These are phyloP conservation scores for Ctenopoma multispine DNA, from an alignment of 2,797 vertebrate genomes.

Conservation along the genomic window DNA sequence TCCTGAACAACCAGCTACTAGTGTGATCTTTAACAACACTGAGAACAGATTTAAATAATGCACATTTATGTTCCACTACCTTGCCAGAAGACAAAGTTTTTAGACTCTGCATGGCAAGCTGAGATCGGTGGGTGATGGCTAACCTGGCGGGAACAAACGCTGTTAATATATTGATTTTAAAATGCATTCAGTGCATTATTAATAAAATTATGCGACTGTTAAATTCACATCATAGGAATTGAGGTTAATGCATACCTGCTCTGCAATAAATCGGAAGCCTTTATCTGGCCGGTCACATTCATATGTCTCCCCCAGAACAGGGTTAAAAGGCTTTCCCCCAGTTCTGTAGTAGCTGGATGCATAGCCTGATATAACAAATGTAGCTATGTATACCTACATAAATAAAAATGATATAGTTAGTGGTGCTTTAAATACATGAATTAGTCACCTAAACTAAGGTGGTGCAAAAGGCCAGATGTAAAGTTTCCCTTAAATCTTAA, in stretches of 20 bases:
- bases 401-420: slow-evolving; percentile 4
- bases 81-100: slow-evolving; percentile 97
- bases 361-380: slow-evolving; percentile 94
- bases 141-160: slow-evolving; percentile 85
- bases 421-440: slow-evolving; percentile 9
- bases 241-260: slow-evolving; percentile 76
- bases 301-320: slow-evolving; percentile 95
- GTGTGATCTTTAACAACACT: neutral
- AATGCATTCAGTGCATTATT: neutral
- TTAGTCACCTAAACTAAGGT: neutral
- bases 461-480: neutral
- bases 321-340: slow-evolving; percentile 98
- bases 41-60: neutral
- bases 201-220: neutral
- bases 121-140: slow-evolving; percentile 98
- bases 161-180: neutral
- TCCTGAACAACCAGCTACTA: neutral
- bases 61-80: slow-evolving; percentile 80
- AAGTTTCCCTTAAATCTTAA: too few species aligned
- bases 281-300: slow-evolving; percentile 94
- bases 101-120: slow-evolving; percentile 95
- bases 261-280: slow-evolving; percentile 92
- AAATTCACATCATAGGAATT: neutral
- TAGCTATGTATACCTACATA: slow-evolving; percentile 92
- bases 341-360: slow-evolving; percentile 96